Evolutionary conservation across 1,140 invertebrate genomes (phyloP).

Genomic region (Medauroidea extradentata): DNA sequence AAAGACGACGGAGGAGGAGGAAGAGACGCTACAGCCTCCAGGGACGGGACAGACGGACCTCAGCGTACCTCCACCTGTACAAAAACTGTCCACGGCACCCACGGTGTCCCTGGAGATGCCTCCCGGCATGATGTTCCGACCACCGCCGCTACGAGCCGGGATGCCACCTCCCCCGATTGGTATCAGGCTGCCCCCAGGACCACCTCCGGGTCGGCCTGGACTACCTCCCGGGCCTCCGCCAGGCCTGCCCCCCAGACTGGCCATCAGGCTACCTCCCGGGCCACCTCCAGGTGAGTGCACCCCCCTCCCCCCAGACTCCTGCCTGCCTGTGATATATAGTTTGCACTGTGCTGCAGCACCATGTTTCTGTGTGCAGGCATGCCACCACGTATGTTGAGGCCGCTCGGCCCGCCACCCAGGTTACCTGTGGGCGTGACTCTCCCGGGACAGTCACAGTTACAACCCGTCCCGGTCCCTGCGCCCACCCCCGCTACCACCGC

Average conservation of each 20-base stretch:
- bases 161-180: conserved; percentile 41
- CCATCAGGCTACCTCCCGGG: conserved; percentile 51
- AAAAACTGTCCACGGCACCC: neutral
- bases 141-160: conserved; percentile 51
- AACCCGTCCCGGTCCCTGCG: conserved; percentile 11
- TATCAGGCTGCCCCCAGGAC: conserved; percentile 48
- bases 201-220: conserved; percentile 42
- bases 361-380: conserved; percentile 45
- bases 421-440: conserved; percentile 53
- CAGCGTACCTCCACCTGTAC: conserved; percentile 4
- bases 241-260: conserved; percentile 49
- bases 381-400: conserved; percentile 39
- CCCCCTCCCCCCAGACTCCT: too few species aligned
- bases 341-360: too few species aligned
- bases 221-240: conserved; percentile 47
- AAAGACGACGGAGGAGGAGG: neutral
- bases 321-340: conserved; percentile 35
- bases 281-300: conserved; percentile 58
- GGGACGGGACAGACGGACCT: conserved; percentile 11
- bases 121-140: conserved; percentile 53
- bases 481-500: conserved; percentile 12
- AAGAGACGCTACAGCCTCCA: conserved; percentile 9
- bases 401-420: conserved; percentile 45
- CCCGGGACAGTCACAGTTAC: conserved; percentile 23
- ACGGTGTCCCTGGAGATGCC: conserved; percentile 29